These are phyloP conservation scores for Morone saxatilis DNA, from an alignment of 2,113 vertebrate genomes.

Conservation along the genomic window DNA sequence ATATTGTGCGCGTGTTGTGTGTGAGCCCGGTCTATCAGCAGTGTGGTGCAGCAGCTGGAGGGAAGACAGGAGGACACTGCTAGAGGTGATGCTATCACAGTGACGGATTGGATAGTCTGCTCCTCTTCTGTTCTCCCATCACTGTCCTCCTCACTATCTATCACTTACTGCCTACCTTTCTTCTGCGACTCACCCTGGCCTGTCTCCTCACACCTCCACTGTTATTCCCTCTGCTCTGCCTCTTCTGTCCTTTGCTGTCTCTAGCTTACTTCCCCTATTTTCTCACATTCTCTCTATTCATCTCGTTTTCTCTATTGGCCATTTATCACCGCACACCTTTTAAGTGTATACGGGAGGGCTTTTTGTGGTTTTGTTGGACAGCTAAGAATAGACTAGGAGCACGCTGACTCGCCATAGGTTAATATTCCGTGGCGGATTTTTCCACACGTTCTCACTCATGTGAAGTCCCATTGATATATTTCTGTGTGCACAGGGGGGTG, in stretches of 20 bases:
- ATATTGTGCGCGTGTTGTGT: neutral
- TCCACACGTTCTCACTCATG: slow-evolving; percentile 67
- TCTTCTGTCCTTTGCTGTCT: neutral
- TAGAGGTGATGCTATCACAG: slow-evolving; percentile 56
- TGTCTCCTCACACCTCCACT: neutral
- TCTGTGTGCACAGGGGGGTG: slow-evolving; percentile 54
- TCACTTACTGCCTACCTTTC: slow-evolving; percentile 15
- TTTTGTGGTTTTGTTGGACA: slow-evolving; percentile 39
- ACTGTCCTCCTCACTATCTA: slow-evolving; percentile 34
- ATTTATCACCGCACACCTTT: slow-evolving; percentile 42
- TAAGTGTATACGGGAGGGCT: neutral
- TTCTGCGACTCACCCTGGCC: slow-evolving; percentile 3
- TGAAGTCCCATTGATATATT: slow-evolving; percentile 74
- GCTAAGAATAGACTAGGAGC: slow-evolving; percentile 53
- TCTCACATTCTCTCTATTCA: neutral
- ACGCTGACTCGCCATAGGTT: neutral
- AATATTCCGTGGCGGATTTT: slow-evolving; percentile 59
- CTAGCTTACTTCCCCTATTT: neutral
- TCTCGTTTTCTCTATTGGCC: slow-evolving; percentile 3
- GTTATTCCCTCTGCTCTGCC: neutral
- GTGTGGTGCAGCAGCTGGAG: neutral
- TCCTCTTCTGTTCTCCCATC: slow-evolving; percentile 48
- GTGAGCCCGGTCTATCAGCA: neutral
- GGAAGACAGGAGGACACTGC: slow-evolving; percentile 30
- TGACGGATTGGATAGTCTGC: slow-evolving; percentile 46